Evolutionary conservation across 2,888 invertebrate species (phyloP), one percentile per base, ranked within the genome.

Genomic region (Embidobia sp.): DNA sequence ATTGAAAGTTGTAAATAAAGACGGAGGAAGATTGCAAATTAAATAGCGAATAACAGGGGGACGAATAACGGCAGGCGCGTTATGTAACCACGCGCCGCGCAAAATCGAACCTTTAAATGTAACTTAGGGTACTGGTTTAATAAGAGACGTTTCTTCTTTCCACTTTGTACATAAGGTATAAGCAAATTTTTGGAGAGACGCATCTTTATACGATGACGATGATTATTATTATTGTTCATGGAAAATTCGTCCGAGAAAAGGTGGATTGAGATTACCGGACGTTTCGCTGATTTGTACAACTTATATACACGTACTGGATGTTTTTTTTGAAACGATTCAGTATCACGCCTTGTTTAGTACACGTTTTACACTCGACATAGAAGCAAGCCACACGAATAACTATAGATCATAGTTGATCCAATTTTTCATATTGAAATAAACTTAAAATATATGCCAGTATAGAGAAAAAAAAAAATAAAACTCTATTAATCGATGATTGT

Each of bases 141-240:
- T 26, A 27, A 29, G 49, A 18, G 31, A 40, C 40, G 15, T 57
- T 57, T 42, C 42, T 40, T 49, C 51, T 51, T 66, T 55, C 46
- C 44, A 46, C 46, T 67, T 67, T 67, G 67, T 67, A 67, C 27
- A 66, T 66, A 66, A 46, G 0, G 22, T 29, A 31, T 19, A 46
- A 55, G 42, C 42, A 55, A 35, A 13, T 8, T 29, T 42, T 66
- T 64, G 11, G 15, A 15, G 10, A 37, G 33, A 31, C 16, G 42
- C 31, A 19, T 44, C 35, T 64, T 64, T 64, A 37, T 53, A 64
- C 44, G 40, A 48, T 42, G 26, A 40, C n/a, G n/a, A n/a, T n/a
- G n/a, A n/a, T n/a, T n/a, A n/a, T n/a, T 22, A 37, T 37, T 37
- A 37, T 31, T 53, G 49, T 51, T 48, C 10, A 44, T 33, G 15